Percentiles rank a stretch among this genome's conserved stretches.
phyloP scores from a whole-genome alignment of 2,888 invertebrate genomes.

The Altica lythri region DNA sequence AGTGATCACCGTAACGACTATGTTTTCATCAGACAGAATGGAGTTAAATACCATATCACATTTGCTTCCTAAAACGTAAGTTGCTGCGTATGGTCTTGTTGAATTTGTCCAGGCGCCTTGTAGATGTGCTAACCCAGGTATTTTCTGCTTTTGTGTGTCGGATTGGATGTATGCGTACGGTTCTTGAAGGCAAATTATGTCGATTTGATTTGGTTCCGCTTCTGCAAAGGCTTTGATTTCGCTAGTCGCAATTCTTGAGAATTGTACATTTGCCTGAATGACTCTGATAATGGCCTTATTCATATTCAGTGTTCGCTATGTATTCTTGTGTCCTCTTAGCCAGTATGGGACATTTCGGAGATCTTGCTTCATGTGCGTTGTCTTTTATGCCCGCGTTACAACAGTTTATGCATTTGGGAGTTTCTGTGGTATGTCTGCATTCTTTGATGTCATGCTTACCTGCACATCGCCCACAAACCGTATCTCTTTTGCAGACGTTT shows the following conservation, averaged over 20 bases:
- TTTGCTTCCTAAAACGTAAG: neutral
- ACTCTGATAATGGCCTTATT: neutral
- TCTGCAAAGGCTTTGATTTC: neutral
- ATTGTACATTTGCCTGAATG: neutral
- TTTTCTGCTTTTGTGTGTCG: neutral
- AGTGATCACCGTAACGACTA: neutral
- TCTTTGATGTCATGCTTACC: neutral
- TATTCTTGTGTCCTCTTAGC: neutral
- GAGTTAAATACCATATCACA: neutral
- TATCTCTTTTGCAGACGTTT: neutral
- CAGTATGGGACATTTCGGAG: neutral
- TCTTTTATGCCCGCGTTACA: neutral
- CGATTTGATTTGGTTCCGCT: neutral
- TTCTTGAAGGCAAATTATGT: neutral
- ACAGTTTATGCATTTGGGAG: neutral
- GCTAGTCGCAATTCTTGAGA: neutral
- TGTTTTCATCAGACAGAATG: neutral
- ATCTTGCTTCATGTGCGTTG: neutral
- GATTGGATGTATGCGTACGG: neutral
- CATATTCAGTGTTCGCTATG: neutral
- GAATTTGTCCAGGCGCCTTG: neutral
- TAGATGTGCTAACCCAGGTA: neutral
- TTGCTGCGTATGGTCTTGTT: neutral
- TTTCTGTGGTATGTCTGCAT: neutral
- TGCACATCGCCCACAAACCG: neutral